Evolutionary conservation across 2,113 vertebrate genomes (phyloP).

Genomic region (Marmota flaviventris): DNA sequence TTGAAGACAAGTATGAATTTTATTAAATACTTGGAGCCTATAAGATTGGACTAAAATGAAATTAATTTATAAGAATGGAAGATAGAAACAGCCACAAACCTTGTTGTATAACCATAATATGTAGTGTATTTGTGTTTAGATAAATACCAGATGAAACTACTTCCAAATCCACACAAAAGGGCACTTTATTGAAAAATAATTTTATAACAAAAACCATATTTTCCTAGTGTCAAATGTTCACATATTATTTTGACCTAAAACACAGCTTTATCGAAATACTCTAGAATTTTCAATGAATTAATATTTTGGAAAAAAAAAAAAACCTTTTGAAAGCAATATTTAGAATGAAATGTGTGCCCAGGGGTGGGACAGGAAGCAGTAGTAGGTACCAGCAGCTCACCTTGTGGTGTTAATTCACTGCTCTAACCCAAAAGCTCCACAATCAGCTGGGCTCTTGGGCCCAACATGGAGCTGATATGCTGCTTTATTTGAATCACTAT

Average conservation of each 20-base stretch:
- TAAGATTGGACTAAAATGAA: not conserved
- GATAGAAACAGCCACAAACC: not conserved
- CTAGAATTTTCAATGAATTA: not conserved
- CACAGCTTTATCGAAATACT: conserved; percentile 10
- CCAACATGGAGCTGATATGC: not conserved
- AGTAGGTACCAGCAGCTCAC: not conserved
- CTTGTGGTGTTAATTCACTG: conserved; percentile 51
- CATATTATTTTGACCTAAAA: not conserved
- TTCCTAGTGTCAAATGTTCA: conserved; percentile 14
- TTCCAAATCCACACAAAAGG: not conserved
- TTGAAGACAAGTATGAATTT: conserved; percentile 31
- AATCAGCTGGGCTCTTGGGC: not conserved
- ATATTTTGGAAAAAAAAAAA: conserved; percentile 1
- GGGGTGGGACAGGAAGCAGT: not conserved
- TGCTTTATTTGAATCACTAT: conserved; percentile 27
- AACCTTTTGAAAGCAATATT: not conserved
- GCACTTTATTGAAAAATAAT: not conserved
- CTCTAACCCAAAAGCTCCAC: not conserved
- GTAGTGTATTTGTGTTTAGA: not conserved
- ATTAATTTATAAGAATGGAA: not conserved
- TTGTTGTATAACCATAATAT: not conserved
- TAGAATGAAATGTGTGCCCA: not conserved
- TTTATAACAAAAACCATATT: not conserved
- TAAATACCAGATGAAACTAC: not conserved
- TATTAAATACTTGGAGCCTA: not conserved